Evolutionary conservation across 2,113 vertebrate species (phyloP), one percentile per base, ranked within the genome.

Genomic region (Alectura lathami): DNA sequence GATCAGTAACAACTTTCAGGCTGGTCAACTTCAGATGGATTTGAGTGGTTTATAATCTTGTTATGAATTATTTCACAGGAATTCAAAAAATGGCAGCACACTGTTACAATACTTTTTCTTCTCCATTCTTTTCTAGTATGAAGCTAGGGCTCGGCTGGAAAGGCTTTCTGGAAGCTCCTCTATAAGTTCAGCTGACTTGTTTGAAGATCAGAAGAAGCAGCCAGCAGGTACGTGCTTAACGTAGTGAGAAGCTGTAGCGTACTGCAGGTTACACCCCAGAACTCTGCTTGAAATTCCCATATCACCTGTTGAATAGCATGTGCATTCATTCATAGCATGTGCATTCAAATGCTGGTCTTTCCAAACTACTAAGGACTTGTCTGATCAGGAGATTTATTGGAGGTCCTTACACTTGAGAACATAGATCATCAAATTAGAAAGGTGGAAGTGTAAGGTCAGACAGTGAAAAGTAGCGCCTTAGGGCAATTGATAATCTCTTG

Each of bases 171-270:
- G 98, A 32, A 99, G 97, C 45, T 96, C 99, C 2, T 92, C 99
- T 18, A 99, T 99, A 74, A 99, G 99, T 84, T 99, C 99, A 7
- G 98, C 99, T 0, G 99, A 99, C 78, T 96, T 99, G 78, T 99
- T 99, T 43, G 98, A 99, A 4, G 99, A 99, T 38, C 98, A 98
- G 89, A 99, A 98, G 97, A 99, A 98, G 86, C 98, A 98, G 72
- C 6, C 96, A 2, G 16, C 98, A 75, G 98, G 99, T 99, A 95
- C 67, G 7, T 15, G 32, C 2, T 16, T 21, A 93, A 50, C 8
- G 43, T 40, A 60, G 50, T 18, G 53, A 86, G 66, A 67, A 54
- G 22, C 16, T 72, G 30, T 45, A 21, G 11, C 21, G 0, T 13
- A 32, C 2, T 4, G 27, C 38, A 43, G n/a, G 40, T 7, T 70